Evolutionary conservation across 2,113 vertebrate genomes (phyloP).

Genomic region (Pygoscelis antarcticus): DNA sequence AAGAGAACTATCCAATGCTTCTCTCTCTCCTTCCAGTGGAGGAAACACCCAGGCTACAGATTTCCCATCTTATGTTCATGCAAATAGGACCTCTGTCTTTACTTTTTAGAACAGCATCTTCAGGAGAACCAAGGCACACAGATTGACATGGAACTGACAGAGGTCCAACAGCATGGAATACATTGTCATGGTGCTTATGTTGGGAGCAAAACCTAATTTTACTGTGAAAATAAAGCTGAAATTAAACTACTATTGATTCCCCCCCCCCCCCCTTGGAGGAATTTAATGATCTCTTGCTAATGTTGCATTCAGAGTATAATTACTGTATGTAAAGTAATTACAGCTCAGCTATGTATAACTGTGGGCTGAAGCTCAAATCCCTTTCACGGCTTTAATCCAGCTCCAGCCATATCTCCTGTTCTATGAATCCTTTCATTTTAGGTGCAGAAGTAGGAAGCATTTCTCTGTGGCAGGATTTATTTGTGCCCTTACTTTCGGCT

Average conservation of each 20-base stretch:
- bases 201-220: neutral
- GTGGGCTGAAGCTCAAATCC: neutral
- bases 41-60: neutral
- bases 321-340: conserved; percentile 41
- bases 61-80: neutral
- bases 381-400: neutral
- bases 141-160: neutral
- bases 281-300: conserved; percentile 17
- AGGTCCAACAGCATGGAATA: neutral
- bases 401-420: neutral
- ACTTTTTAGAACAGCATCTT: neutral
- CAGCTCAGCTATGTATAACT: neutral
- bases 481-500: neutral
- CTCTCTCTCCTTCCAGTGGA: neutral
- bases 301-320: conserved; percentile 28
- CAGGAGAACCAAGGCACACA: neutral
- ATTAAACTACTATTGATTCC: neutral
- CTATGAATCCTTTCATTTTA: neutral
- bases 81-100: neutral
- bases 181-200: neutral
- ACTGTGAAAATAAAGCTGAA: conserved; percentile 3
- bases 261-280: neutral
- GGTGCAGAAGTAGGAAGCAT: neutral
- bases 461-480: neutral
- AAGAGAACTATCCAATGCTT: neutral